Evolutionary conservation across 1,140 invertebrate genomes (phyloP), one percentile per base, ranked within the genome.

Genomic region (Cotesia typhae): DNA sequence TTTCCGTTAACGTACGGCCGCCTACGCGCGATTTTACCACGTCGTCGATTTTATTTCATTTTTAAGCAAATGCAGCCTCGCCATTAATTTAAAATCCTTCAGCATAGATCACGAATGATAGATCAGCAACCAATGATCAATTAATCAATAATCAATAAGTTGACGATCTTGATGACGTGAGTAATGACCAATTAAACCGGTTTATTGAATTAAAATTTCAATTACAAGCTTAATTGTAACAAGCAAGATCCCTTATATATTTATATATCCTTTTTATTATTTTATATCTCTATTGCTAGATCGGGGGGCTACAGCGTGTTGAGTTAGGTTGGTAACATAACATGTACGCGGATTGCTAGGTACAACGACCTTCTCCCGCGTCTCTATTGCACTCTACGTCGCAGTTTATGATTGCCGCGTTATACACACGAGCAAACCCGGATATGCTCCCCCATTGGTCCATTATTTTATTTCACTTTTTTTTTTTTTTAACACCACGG

Each of bases 1-100:
- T 80, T 80, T 77, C 70, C 57, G 41, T 47, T 47, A 47, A 67
- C 51, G 4, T 57, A 69, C 55, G 36, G 36, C 53, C 67, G 53
- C 67, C 53, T 60, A 57, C 55, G 60, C 35, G 14, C 6, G 63
- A 37, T 67, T 52, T 69, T 69, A 65, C 55, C 67, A 57, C 20
- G 41, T 55, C 17, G 14, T n/a, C 12, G 36, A 67, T 67, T 14
- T 28, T 35, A 57, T 52, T 35, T 28, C 4, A 51, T 28, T 28
- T 28, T 28, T 28, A 28, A 28, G 1, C 28, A 67, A 51, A n/a
- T 20, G 3, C 28, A 28, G 28, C 28, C 28, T 28, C 28, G 3
- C 28, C 28, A 47, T 53, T 47, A 51, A 41, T 9, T 7, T 0
- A 47, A 6, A n/a, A 52, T 57, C 35, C 7, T 36, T 28, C 28